A percentile compares a stretch with the other conserved stretches of the same genome.
Evolutionary conservation across 2,888 invertebrate genomes (phyloP).

Genomic region (Chymomyza procnemis): DNA sequence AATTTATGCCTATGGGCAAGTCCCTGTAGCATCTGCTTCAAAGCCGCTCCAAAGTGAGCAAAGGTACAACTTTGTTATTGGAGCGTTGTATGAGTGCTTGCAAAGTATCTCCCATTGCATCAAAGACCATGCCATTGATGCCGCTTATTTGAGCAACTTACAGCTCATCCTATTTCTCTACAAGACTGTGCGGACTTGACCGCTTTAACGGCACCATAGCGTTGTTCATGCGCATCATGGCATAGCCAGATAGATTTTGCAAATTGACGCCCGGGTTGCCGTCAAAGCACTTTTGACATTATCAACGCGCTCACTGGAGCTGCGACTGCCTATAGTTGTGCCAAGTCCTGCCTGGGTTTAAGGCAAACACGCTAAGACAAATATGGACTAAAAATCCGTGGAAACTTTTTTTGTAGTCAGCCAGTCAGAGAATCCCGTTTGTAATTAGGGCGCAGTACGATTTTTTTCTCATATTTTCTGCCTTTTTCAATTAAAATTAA

Average conservation of each 20-base stretch:
- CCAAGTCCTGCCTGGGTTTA: no score
- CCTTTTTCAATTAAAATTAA: slow-evolving; percentile 32
- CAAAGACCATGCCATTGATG: slow-evolving; percentile 98
- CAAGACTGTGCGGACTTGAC: slow-evolving; percentile 99
- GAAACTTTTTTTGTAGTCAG: no score
- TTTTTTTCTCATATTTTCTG: slow-evolving; percentile 9
- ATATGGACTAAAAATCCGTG: no score
- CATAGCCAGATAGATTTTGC: slow-evolving; percentile 99
- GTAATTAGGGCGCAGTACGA: slow-evolving; percentile 36
- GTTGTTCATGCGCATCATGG: slow-evolving; percentile 94
- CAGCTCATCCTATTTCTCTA: slow-evolving; percentile 99
- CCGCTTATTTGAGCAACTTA: slow-evolving; percentile 97
- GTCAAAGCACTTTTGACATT: no score
- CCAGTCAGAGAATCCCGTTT: no score
- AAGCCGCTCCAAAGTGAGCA: slow-evolving; percentile 95
- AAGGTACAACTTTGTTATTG: slow-evolving; percentile 97
- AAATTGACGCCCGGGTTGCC: slow-evolving; percentile 95
- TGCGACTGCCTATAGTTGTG: no score
- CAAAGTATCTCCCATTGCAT: slow-evolving; percentile 98
- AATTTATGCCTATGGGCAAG: slow-evolving; percentile 95
- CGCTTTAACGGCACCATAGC: slow-evolving; percentile 98
- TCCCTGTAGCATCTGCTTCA: slow-evolving; percentile 95
- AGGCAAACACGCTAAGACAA: no score
- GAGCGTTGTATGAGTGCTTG: slow-evolving; percentile 98
- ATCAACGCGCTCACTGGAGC: no score